Evolutionary conservation across 2,113 vertebrate species (phyloP), one percentile per base, ranked within the genome.

Genomic region (Catharus minimus): DNA sequence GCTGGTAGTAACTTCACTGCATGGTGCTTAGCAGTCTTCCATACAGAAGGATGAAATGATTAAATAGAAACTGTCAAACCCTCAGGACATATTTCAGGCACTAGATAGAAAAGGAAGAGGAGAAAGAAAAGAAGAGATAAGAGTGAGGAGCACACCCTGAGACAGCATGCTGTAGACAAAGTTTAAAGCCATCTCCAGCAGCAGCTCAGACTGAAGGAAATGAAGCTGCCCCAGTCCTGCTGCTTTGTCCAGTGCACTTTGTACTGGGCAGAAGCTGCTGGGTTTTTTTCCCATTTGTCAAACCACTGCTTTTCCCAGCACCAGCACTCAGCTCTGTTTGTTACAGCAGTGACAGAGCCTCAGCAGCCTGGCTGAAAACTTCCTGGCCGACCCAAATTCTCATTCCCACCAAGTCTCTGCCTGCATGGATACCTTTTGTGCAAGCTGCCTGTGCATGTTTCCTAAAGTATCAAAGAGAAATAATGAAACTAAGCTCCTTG

Each of bases 31-130:
- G 86, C 83, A 82, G 90, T 32, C 60, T 73, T 74, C 75, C 75
- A 61, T 89, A 82, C 41, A 93, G 84, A 86, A 38, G 90, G 74
- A 90, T 56, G 76, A 92, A 96, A 92, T 92, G 88, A 96, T 95
- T 91, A 95, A 95, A 96, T 66, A 84, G 82, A 75, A 96, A 36
- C 77, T 93, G 76, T 87, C 86, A 90, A 82, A 83, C 73, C 90
- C 88, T 90, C 66, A 83, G 93, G 95, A 94, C 85, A 73, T 75
- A 76, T 86, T 86, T 94, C 80, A 95, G 91, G 41, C 72, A 74
- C 50, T 77, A 68, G 87, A 83, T 61, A 68, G 94, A 88, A 91
- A 88, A 88, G 62, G 79, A 87, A 60, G 30, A 60, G 33, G 50
- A 82, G 81, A 89, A 94, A 85, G 55, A 79, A 89, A 82, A 82